phyloP scores from a whole-genome alignment of 2,888 invertebrate species.

The Pediacus dermestoides region DNA sequence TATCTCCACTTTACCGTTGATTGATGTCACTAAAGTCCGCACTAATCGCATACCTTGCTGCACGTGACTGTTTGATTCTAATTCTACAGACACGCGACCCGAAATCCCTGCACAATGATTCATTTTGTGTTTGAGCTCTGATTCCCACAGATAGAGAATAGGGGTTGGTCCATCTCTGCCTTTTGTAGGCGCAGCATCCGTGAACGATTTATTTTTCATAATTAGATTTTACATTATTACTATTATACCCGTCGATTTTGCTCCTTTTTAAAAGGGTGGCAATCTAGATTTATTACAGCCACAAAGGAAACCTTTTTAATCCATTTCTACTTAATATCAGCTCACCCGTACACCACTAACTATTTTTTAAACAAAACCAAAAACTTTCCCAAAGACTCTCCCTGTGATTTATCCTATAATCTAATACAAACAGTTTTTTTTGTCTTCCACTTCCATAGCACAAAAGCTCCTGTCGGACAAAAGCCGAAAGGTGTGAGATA shows the following conservation, averaged over 20 bases:
- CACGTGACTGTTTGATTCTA: conserved; percentile 42
- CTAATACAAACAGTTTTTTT: too few relatives aligned
- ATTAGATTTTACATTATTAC: conserved; percentile 43
- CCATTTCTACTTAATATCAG: too few relatives aligned
- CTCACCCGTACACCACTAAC: too few relatives aligned
- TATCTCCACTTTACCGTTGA: conserved; percentile 46
- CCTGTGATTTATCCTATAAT: too few relatives aligned
- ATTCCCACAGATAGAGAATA: conserved; percentile 43
- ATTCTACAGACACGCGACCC: conserved; percentile 43
- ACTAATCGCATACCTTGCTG: conserved; percentile 46
- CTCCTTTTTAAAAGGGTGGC: conserved; percentile 22
- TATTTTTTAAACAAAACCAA: too few relatives aligned
- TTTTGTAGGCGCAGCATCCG: conserved; percentile 30
- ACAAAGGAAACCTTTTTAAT: too few relatives aligned
- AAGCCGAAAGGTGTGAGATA: conserved; percentile 22
- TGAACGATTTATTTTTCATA: conserved; percentile 46
- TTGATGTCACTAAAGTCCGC: conserved; percentile 44
- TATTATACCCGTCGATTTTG: conserved; percentile 21
- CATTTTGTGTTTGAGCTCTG: conserved; percentile 42
- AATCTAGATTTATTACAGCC: conserved; percentile 25
- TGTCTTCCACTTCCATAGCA: too few relatives aligned
- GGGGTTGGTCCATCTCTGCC: conserved; percentile 14
- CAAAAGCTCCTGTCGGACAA: background rate
- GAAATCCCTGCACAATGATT: conserved; percentile 47
- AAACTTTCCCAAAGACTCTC: too few relatives aligned